These are phyloP conservation scores for Bufo bufo DNA, from an alignment of 2,113 vertebrate species.

Conservation along the genomic window DNA sequence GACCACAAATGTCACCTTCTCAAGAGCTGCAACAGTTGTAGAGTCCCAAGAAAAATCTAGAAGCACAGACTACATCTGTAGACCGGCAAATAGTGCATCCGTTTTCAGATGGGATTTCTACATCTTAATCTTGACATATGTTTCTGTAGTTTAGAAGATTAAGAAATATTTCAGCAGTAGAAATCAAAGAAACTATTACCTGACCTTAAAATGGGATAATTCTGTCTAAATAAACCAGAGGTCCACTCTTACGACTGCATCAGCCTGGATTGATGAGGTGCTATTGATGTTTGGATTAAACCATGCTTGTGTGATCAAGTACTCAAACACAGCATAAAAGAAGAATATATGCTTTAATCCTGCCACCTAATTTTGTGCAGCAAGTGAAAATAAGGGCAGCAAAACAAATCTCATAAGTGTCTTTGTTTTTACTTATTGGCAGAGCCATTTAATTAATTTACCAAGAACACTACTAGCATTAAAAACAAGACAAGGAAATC, in stretches of 20 bases:
- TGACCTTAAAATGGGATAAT: conserved; percentile 82
- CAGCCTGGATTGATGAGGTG: conserved; percentile 85
- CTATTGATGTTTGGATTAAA: conserved; percentile 96
- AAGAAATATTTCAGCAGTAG: conserved; percentile 87
- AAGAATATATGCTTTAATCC: conserved; percentile 93
- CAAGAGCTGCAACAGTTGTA: background rate
- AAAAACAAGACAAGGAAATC: conserved; percentile 73
- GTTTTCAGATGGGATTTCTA: conserved; percentile 80
- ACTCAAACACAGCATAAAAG: conserved; percentile 93
- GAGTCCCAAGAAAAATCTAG: background rate
- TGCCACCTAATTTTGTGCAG: conserved; percentile 82
- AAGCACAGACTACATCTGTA: conserved; percentile 60
- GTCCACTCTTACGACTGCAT: conserved; percentile 82
- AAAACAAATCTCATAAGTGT: conserved; percentile 72
- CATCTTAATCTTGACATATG: conserved; percentile 82
- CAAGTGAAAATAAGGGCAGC: conserved; percentile 70
- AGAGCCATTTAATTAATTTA: conserved; percentile 79
- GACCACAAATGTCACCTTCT: conserved; percentile 21
- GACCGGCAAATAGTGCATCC: conserved; percentile 72
- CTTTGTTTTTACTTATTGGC: conserved; percentile 75
- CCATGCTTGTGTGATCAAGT: conserved; percentile 94
- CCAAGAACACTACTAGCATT: conserved; percentile 70
- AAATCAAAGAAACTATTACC: conserved; percentile 89
- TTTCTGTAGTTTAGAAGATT: conserved; percentile 85
- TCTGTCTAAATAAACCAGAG: conserved; percentile 81